Percentiles rank a stretch among this genome's conserved stretches.
Evolutionary conservation across 1,140 invertebrate species (phyloP).

Genomic region (Artemia franciscana): DNA sequence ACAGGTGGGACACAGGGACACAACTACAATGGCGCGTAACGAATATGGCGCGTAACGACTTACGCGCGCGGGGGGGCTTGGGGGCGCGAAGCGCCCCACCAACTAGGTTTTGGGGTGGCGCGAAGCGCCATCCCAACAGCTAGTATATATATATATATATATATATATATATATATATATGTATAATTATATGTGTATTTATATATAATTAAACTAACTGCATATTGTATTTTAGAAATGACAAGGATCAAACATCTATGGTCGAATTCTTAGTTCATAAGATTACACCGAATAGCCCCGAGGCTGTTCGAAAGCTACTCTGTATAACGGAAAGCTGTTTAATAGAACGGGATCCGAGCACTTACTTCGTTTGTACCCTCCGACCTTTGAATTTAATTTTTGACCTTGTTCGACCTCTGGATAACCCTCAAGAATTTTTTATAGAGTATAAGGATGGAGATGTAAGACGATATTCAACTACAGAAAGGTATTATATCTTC

Average conservation of each 20-base stretch:
- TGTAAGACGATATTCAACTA: conserved; percentile 60
- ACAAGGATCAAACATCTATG: conserved; percentile 69
- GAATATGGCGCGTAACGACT: no score
- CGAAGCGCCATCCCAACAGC: no score
- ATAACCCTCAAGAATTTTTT: conserved; percentile 77
- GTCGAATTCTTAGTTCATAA: conserved; percentile 83
- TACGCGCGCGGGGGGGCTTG: no score
- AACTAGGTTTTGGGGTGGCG: no score
- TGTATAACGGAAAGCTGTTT: conserved; percentile 88
- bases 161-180: no score
- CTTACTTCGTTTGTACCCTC: conserved; percentile 67
- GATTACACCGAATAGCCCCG: conserved; percentile 46
- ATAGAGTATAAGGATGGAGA: conserved; percentile 87
- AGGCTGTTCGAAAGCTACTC: conserved; percentile 59
- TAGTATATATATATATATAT: no score
- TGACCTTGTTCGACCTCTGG: conserved; percentile 62
- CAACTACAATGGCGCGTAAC: no score
- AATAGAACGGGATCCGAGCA: conserved; percentile 83
- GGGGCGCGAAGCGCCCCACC: no score
- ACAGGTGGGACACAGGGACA: no score
- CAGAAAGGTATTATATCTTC: conserved; percentile 33
- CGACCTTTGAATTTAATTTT: conserved; percentile 73
- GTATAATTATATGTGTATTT: no score
- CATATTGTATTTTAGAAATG: conserved; percentile 40
- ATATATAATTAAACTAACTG: no score